These are phyloP conservation scores for Trogon melanurus DNA, from an alignment of 2,113 vertebrate species.

Conservation along the genomic window DNA sequence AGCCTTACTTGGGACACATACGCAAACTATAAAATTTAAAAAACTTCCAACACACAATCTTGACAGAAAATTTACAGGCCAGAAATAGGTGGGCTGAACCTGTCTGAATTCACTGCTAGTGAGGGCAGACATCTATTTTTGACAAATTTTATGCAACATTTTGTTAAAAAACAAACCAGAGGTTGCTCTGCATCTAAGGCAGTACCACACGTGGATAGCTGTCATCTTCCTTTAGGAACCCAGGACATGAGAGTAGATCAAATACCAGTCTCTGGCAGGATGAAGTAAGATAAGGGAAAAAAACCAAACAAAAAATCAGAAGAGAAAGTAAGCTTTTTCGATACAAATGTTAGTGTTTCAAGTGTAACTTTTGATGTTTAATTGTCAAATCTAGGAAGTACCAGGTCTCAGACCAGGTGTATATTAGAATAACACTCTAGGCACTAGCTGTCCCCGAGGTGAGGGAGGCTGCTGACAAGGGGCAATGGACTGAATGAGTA, in stretches of 20 bases:
- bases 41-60: neutral
- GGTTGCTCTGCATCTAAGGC: neutral
- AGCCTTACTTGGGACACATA: neutral
- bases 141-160: accelerated
- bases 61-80: neutral
- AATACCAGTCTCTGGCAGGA: neutral
- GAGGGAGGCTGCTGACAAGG: neutral
- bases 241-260: neutral
- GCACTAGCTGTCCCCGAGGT: neutral
- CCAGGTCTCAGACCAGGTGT: neutral
- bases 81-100: neutral
- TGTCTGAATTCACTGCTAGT: neutral
- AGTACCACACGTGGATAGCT: accelerated
- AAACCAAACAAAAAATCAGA: no score
- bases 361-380: neutral
- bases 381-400: neutral
- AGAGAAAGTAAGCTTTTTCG: neutral
- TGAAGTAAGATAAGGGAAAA: neutral
- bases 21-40: neutral
- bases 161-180: neutral
- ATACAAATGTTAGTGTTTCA: neutral
- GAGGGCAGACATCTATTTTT: neutral
- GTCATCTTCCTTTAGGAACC: neutral
- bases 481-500: neutral
- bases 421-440: neutral